These are phyloP conservation scores for Scaptomyza parva DNA, from an alignment of 2,888 invertebrate genomes.

Conservation along the genomic window DNA sequence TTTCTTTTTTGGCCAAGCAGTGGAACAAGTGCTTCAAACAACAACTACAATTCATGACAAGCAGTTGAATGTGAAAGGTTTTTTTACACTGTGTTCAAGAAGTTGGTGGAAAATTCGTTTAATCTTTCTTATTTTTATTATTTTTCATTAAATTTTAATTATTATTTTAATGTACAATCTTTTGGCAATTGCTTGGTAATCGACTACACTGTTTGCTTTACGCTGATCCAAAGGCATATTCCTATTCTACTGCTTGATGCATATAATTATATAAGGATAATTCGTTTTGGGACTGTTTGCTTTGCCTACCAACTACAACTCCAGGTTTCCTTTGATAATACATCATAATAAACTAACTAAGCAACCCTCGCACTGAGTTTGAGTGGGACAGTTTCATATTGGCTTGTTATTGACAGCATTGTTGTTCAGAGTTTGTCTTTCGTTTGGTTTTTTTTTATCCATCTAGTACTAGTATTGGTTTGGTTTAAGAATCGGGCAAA, in stretches of 20 bases:
- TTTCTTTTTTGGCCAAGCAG: conserved; percentile 39
- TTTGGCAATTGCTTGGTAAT: too few relatives aligned
- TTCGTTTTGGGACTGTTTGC: too few relatives aligned
- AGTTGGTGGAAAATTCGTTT: neutral
- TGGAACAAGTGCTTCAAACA: conserved; percentile 27
- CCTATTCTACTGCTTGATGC: too few relatives aligned
- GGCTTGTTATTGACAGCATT: conserved; percentile 73
- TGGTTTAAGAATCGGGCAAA: conserved; percentile 49
- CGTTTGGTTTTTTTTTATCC: conserved; percentile 16
- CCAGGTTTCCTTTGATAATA: neutral
- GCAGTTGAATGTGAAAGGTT: conserved; percentile 10
- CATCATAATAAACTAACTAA: neutral
- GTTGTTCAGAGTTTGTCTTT: conserved; percentile 49
- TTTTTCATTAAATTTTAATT: too few relatives aligned
- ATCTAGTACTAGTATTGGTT: conserved; percentile 8
- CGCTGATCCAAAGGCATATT: too few relatives aligned
- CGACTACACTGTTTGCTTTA: too few relatives aligned
- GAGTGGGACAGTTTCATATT: conserved; percentile 57
- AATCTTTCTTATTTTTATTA: too few relatives aligned
- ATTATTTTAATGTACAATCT: too few relatives aligned
- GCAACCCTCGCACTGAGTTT: conserved; percentile 28
- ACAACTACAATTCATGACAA: conserved; percentile 30
- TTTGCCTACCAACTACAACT: too few relatives aligned
- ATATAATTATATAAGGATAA: too few relatives aligned
- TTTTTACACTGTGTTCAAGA: conserved; percentile 3